Evolutionary conservation across 2,797 vertebrate species (phyloP), one percentile per base, ranked within the genome.

Genomic region (Pseudochromis fuscus): DNA sequence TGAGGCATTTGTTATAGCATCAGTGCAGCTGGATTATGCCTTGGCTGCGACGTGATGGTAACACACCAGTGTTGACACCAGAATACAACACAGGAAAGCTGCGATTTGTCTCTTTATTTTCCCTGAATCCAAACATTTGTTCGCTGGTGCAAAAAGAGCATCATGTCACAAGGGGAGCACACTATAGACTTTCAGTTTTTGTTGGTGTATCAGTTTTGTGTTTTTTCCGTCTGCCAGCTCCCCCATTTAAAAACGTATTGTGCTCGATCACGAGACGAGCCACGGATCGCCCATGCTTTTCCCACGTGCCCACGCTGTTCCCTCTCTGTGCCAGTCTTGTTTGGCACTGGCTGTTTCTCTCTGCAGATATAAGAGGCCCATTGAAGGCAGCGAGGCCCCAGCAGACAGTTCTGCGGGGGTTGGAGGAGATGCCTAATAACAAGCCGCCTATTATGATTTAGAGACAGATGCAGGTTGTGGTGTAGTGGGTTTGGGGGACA

Each of bases 251-350:
- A n/a, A 82, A 70, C 38, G 3, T 31, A 84, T 86, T 88, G 83
- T 91, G 79, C 69, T 7, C 57, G 74, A 87, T 89, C 88, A 91
- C 88, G 71, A 85, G 87, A 83, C 27, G 45, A 66, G 86, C 73
- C 11, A 30, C 24, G 7, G 27, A 51, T 72, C 38, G 73, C 88
- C 89, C 88, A 68, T 86, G 86, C 85, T 79, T 91, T 90, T 91
- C 89, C 87, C 90, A 91, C 85, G 81, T 91, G 88, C 90, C 90
- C 87, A 92, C 89, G 18, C 82, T 72, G 79, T 64, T 83, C 75
- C 60, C 63, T 33, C 55, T 87, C 80, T 88, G 83, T 90, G 89
- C 86, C 89, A 85, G 87, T 79, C 87, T 86, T 89, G 87, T 90
- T 88, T 85, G 79, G 75, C 67, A 64, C 67, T 40, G 67, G 71